Conservation (phyloP, 1,140 invertebrate species). For the Bombus ignitus region DNA sequence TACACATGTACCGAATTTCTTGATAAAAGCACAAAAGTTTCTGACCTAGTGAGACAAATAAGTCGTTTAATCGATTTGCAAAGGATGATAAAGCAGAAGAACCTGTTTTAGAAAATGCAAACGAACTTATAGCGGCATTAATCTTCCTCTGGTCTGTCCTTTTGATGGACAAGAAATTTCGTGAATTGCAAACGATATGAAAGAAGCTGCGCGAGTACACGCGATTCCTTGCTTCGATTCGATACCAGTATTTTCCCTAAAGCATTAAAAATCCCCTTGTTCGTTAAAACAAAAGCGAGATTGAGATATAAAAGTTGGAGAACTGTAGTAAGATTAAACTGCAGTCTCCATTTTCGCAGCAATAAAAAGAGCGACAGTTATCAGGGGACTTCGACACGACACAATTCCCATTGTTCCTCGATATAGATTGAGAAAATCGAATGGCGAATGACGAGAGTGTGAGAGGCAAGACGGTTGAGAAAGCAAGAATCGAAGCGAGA, state of each 20-base stretch:
- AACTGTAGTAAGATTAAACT: not conserved
- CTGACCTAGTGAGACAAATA: no score
- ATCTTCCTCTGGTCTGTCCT: no score
- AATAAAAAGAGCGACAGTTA: not conserved
- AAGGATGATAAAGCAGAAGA: no score
- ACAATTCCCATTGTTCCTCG: slow-evolving; percentile 50
- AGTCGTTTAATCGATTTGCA: no score
- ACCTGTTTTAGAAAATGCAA: no score
- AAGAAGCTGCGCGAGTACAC: no score
- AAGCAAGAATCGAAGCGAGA: slow-evolving; percentile 27
- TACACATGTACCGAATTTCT: no score
- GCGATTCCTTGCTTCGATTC: not conserved
- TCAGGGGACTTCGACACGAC: not conserved
- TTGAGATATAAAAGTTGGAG: no score
- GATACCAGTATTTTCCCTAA: not conserved
- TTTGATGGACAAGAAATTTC: no score
- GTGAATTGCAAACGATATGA: no score
- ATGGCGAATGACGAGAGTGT: not conserved
- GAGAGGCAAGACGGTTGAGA: not conserved
- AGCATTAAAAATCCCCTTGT: not conserved
- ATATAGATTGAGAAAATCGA: slow-evolving; percentile 38
- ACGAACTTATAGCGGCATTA: no score
- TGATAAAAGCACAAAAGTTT: no score
- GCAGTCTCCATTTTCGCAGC: not conserved
- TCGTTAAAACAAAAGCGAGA: not conserved